Percentiles rank a stretch among this genome's conserved stretches.
These are phyloP conservation scores for Latrodectus elegans DNA, from an alignment of 2,888 invertebrate genomes.

Conservation along the genomic window DNA sequence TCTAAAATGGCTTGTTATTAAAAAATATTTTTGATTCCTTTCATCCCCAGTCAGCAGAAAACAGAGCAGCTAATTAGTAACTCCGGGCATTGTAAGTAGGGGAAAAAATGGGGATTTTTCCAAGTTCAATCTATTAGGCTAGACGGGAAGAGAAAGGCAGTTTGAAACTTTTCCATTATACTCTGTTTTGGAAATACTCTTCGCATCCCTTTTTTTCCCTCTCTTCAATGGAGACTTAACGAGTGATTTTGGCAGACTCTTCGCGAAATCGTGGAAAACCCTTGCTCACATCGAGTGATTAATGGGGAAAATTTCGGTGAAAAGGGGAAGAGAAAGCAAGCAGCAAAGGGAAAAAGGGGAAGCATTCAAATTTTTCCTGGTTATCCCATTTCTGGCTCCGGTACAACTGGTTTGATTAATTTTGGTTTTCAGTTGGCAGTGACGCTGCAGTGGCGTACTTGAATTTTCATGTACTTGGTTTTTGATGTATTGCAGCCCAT, in stretches of 20 bases:
- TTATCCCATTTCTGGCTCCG: conserved; percentile 36
- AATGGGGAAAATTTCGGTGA: conserved; percentile 34
- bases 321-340: conserved; percentile 23
- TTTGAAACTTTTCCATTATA: conserved; percentile 22
- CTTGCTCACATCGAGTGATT: conserved; percentile 40
- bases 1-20: not conserved
- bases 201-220: not conserved
- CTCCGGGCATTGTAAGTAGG: not conserved
- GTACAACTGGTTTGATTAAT: conserved; percentile 58
- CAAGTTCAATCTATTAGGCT: not conserved
- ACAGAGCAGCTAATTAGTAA: conserved; percentile 27
- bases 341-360: not conserved
- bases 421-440: conserved; percentile 37
- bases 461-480: not conserved
- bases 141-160: not conserved
- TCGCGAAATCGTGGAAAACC: conserved; percentile 30
- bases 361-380: conserved; percentile 45
- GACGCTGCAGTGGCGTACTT: conserved; percentile 11
- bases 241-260: conserved; percentile 56
- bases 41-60: conserved; percentile 11
- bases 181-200: not conserved
- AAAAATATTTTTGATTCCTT: not conserved
- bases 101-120: not conserved
- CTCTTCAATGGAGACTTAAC: conserved; percentile 25
- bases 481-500: not conserved